phyloP scores from a whole-genome alignment of 1,140 invertebrate species.

The Heliconius himera region DNA sequence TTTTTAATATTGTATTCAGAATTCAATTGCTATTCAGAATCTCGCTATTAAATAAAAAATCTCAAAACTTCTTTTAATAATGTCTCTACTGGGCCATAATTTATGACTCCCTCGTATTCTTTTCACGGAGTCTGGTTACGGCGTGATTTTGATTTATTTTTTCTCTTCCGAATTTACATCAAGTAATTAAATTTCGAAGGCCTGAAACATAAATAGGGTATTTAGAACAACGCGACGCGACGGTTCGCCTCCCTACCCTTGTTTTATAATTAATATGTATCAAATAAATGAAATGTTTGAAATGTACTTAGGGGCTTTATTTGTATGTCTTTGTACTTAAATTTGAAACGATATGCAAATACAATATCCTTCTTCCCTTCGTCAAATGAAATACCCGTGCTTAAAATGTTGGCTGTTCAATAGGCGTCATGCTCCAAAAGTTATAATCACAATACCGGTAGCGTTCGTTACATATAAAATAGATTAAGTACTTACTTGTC shows the following conservation, averaged over 20 bases:
- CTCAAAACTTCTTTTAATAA: neutral
- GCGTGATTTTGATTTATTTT: neutral
- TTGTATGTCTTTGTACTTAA: neutral
- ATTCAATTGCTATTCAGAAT: neutral
- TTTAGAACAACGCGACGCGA: neutral
- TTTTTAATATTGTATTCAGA: too few relatives aligned
- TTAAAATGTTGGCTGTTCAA: slow-evolving; percentile 11
- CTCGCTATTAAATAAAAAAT: neutral
- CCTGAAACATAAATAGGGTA: neutral
- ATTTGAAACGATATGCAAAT: neutral
- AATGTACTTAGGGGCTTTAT: neutral
- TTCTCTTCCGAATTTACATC: neutral
- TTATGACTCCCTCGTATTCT: neutral
- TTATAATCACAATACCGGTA: neutral
- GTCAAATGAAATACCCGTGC: neutral
- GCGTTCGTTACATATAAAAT: neutral
- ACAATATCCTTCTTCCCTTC: neutral
- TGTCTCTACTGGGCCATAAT: neutral
- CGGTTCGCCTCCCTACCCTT: neutral
- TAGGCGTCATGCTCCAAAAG: slow-evolving; percentile 5
- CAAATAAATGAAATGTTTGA: neutral
- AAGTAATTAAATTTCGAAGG: neutral
- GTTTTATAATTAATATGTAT: neutral
- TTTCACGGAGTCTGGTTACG: neutral
- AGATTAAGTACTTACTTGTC: neutral